Evolutionary conservation across 64 coral and sea anemone species (phyloP), one percentile per base, ranked within the genome.

Genomic region (Montipora cactus): DNA sequence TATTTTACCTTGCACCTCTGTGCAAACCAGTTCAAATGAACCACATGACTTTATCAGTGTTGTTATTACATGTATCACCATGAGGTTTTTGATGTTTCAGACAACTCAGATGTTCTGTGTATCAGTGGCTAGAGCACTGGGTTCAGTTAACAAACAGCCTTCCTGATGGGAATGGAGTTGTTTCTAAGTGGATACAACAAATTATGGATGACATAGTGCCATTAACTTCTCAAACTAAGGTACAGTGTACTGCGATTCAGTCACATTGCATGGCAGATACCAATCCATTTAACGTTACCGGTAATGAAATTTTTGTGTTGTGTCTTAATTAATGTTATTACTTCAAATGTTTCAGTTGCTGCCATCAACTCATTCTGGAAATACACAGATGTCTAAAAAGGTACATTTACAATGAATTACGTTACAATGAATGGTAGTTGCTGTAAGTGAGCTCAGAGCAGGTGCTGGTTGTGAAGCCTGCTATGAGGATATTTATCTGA

Each of bases 71-170:
- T 37, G 37, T 37, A 37, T 37, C 37, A 21, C 76, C 45, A 18
- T 49, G 76, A 5, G 12, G 45, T 8, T 78, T 48, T 0, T 49
- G 18, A 1, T 47, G 2, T 49, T 78, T 16, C 14, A 64, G 61
- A 16, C 11, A 64, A 12, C 72, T 95, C 16, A 84, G 93, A 25
- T 95, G 93, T 86, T 81, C 79, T 10, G 80, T 90, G 57, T 95
- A 95, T 69, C 75, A n/a, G 9, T 95, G 93, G 79, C 28, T 95
- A 16, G 93, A 95, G 44, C 87, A 86, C 10, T 95, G 87, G 93
- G 49, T 59, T 78, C 93, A 90, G 50, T 73, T 85, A 55, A 78
- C 88, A 85, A 83, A 83, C 20, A 79, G 81, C 80, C 72, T 95
- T 75, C 75, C 80, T 79, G 93, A 95, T 53, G 77, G 77, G 59